phyloP scores from a whole-genome alignment of 2,888 invertebrate genomes.

The Microchrysa polita region DNA sequence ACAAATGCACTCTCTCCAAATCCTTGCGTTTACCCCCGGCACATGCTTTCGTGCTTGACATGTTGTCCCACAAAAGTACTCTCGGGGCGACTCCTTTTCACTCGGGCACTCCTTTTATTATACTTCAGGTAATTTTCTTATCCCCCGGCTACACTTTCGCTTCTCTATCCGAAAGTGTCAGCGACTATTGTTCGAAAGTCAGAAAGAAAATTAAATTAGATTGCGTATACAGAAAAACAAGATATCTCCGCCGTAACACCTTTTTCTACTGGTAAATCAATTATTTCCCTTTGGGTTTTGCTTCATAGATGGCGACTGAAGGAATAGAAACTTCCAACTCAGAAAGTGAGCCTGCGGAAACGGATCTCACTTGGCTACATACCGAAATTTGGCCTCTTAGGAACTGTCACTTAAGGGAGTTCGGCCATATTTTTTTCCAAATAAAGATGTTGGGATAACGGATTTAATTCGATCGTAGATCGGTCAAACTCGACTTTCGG shows the following conservation, averaged over 20 bases:
- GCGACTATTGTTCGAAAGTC: background rate
- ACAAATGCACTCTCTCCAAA: constrained; percentile 25
- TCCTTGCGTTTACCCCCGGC: background rate
- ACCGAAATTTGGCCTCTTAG: too few species aligned
- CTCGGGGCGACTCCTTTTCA: background rate
- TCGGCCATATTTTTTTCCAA: too few species aligned
- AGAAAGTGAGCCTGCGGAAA: too few species aligned
- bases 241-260: background rate
- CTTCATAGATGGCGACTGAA: too few species aligned
- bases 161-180: background rate
- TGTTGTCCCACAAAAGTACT: background rate
- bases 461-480: too few species aligned
- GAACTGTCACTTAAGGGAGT: too few species aligned
- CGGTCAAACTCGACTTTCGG: too few species aligned
- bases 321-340: too few species aligned
- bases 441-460: too few species aligned
- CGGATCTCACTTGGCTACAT: too few species aligned
- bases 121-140: constrained; percentile 11
- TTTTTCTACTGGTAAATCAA: background rate
- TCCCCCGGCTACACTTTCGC: background rate
- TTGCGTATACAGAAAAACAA: background rate
- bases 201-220: constrained; percentile 7
- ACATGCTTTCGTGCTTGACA: background rate
- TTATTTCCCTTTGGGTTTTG: too few species aligned
- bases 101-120: constrained; percentile 4